Evolutionary conservation across 2,888 invertebrate genomes (phyloP), one percentile per base, ranked within the genome.

Genomic region (Leuctra nigra): DNA sequence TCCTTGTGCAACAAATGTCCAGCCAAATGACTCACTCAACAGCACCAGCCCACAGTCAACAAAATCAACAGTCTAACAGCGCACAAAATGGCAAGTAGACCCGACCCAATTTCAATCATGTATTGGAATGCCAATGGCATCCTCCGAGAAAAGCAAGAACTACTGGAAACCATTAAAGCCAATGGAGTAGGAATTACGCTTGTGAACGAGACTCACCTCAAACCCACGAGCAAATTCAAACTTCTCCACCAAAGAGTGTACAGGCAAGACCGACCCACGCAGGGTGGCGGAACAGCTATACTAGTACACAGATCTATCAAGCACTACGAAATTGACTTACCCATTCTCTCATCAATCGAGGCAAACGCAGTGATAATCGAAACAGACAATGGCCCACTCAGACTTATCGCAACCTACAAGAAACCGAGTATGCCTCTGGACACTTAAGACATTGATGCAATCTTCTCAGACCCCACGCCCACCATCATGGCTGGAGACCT

Each of bases 201-300:
- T 3, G 16, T 39, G 6, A 3, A 3, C 18, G 39, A 39, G n/a
- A 39, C 39, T n/a, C 20, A 13, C 39, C 16, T 39, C 2, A 39
- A 39, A n/a, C 39, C 39, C 16, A 20, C 18, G 4, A 36, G 14
- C 4, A 36, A 36, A 36, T 36, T 36, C 14, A 29, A 2, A 13
- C 4, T 52, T 2, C 14, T 33, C 11, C 14, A 24, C 13, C 1
- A 20, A 1, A 14, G 36, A 36, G 7, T 13, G 13, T 4, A 2
- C 4, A 14, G 52, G 29, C 24, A n/a, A n/a, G n/a, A n/a, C n/a
- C n/a, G n/a, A n/a, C n/a, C n/a, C n/a, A 6, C 16, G 14, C 25
- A 1, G 22, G 25, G 29, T 2, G 52, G 52, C n/a, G 52, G 52
- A 4, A 52, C 52, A 2, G 33, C 52, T 2, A 52, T 52, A 25